phyloP scores from a whole-genome alignment of 2,797 vertebrate genomes.

The Enteromius unitaeniatus region DNA sequence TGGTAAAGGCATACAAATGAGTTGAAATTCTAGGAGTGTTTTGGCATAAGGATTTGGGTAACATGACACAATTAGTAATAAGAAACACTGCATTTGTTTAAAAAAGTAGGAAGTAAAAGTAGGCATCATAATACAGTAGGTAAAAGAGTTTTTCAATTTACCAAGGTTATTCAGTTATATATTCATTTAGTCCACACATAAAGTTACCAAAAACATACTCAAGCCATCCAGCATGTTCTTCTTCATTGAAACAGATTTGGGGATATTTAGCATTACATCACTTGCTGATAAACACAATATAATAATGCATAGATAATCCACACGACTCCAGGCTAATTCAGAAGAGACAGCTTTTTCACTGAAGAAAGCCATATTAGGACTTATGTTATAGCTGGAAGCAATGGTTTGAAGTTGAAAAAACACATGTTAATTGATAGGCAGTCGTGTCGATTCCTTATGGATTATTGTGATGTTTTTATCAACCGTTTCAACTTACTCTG shows the following conservation, averaged over 20 bases:
- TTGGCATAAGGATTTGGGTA: not conserved
- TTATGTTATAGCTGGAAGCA: not conserved
- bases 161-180: not conserved
- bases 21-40: not conserved
- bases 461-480: too few species aligned
- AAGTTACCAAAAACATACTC: not conserved
- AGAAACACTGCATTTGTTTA: not conserved
- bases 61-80: not conserved
- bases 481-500: too few species aligned
- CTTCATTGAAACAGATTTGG: not conserved
- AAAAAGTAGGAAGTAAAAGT: not conserved
- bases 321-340: not conserved
- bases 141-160: not conserved
- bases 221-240: not conserved
- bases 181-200: not conserved
- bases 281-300: not conserved
- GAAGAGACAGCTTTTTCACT: not conserved
- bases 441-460: not conserved
- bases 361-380: not conserved
- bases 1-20: not conserved
- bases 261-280: not conserved
- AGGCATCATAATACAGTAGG: not conserved
- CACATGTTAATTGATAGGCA: not conserved
- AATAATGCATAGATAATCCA: not conserved
- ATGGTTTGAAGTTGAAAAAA: not conserved